Conservation (phyloP, 1,140 invertebrate species). For the Polyergus mexicanus region DNA sequence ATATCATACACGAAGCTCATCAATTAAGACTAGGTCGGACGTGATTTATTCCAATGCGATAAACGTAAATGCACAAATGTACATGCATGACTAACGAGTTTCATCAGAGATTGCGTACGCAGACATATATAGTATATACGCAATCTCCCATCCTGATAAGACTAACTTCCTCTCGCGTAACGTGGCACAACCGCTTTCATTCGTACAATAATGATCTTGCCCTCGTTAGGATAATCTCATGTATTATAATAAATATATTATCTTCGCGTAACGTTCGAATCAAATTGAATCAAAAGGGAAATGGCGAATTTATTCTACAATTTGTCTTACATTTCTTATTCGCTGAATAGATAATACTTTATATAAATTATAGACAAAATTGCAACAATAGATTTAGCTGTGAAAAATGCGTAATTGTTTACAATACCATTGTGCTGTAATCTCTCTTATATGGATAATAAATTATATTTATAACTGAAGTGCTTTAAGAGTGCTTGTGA, state of each 20-base stretch:
- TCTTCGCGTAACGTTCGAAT: not conserved
- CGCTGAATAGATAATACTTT: not conserved
- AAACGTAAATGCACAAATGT: not conserved
- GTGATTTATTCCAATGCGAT: constrained; percentile 3
- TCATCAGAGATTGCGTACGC: not conserved
- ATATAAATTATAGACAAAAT: not conserved
- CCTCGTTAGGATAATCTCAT: constrained; percentile 5
- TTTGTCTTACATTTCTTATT: not conserved
- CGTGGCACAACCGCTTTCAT: constrained; percentile 16
- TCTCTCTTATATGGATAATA: not conserved
- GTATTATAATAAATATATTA: not conserved
- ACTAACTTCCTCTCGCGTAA: constrained; percentile 46
- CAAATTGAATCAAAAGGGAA: not conserved
- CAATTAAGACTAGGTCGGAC: not conserved
- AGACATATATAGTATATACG: not conserved
- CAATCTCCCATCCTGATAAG: constrained; percentile 39
- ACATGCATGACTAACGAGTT: not conserved
- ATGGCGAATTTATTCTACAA: not conserved
- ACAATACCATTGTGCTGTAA: not conserved
- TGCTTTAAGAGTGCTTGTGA: not conserved
- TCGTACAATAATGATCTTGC: constrained; percentile 22
- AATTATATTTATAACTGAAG: not conserved
- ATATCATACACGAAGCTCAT: not conserved
- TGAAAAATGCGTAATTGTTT: not conserved
- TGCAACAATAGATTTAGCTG: not conserved